These are phyloP conservation scores for Eudasyphora cyanicolor DNA, from an alignment of 2,888 invertebrate genomes.

Conservation along the genomic window DNA sequence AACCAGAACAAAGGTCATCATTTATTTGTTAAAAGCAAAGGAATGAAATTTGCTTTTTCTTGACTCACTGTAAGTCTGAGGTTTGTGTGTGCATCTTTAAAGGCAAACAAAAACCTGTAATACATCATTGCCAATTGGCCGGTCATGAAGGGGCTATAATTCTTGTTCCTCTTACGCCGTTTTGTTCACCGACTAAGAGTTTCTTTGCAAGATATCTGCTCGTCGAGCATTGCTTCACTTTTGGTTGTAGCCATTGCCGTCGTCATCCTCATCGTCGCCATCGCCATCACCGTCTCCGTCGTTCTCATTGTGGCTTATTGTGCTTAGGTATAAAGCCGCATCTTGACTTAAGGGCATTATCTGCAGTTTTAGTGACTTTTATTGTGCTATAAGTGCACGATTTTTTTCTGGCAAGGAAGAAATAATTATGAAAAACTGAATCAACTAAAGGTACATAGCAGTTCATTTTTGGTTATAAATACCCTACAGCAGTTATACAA, in stretches of 20 bases:
- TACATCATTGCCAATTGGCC: conserved; percentile 61
- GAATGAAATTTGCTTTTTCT: not conserved
- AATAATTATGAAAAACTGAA: not conserved
- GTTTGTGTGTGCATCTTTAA: not conserved
- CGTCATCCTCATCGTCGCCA: not conserved
- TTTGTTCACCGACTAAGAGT: conserved; percentile 52
- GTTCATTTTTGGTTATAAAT: not conserved
- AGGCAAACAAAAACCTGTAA: conserved; percentile 16
- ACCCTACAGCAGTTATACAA: no score
- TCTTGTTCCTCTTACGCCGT: conserved; percentile 44
- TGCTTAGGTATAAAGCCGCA: no score
- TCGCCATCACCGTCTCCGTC: not conserved
- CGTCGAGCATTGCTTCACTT: not conserved
- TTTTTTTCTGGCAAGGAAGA: conserved; percentile 2
- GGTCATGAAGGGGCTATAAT: conserved; percentile 45
- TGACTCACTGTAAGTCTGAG: not conserved
- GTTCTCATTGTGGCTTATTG: conserved; percentile 53
- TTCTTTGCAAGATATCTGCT: conserved; percentile 16
- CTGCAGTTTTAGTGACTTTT: conserved; percentile 61
- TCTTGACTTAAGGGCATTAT: conserved; percentile 65
- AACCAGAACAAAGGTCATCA: conserved; percentile 60
- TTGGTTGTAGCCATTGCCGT: not conserved
- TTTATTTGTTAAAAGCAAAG: conserved; percentile 40
- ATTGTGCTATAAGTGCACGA: conserved; percentile 65
- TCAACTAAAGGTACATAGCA: not conserved